Conservation (phyloP, 2,113 vertebrate genomes). For the Corythornis cristatus region DNA sequence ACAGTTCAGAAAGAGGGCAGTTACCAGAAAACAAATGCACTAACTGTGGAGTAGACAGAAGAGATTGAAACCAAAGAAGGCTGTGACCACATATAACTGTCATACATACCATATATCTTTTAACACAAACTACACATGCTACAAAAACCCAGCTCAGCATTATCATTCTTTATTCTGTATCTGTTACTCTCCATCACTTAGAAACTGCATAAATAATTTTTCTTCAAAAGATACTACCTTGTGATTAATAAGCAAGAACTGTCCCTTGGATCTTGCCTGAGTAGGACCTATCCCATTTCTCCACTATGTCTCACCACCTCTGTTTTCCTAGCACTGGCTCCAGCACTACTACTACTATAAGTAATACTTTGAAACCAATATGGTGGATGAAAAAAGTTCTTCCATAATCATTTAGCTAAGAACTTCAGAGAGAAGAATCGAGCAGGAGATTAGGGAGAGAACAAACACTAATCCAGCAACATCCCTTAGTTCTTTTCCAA, state of each 20-base stretch:
- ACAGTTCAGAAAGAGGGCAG: background rate
- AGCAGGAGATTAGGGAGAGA: background rate
- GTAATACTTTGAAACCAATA: background rate
- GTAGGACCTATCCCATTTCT: background rate
- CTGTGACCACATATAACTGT: background rate
- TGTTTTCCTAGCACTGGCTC: background rate
- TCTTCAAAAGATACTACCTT: background rate
- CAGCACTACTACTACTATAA: background rate
- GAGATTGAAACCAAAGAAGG: background rate
- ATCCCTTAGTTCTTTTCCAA: slow-evolving; percentile 12
- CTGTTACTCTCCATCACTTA: background rate
- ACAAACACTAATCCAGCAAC: background rate
- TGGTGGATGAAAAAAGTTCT: background rate
- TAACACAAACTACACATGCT: background rate
- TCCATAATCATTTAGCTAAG: background rate
- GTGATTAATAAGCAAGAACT: background rate
- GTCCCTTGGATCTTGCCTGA: background rate
- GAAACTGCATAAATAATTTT: background rate
- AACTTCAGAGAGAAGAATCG: background rate
- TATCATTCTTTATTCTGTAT: background rate
- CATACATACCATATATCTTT: background rate
- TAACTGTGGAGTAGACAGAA: background rate
- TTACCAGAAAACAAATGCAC: background rate
- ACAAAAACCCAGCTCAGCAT: background rate
- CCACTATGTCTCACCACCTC: background rate